Evolutionary conservation across 2,888 invertebrate species (phyloP).

Genomic region (Latheticus oryzae): DNA sequence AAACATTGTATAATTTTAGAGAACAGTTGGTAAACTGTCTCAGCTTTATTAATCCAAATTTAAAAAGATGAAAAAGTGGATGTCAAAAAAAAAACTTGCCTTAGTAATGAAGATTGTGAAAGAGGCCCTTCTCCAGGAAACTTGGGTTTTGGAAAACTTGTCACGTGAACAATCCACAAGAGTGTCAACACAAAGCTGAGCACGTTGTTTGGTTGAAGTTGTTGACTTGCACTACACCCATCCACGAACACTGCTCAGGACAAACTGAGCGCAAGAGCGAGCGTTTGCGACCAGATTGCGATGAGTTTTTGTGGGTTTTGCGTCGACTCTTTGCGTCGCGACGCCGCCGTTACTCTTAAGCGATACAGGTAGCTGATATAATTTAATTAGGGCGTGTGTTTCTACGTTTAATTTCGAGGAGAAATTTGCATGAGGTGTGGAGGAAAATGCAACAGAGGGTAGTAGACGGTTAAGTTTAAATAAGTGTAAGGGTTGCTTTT

Average conservation of each 20-base stretch:
- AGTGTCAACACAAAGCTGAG: slow-evolving; percentile 12
- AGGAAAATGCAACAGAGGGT: neutral
- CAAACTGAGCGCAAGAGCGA: slow-evolving; percentile 42
- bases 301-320: slow-evolving; percentile 39
- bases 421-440: neutral
- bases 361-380: slow-evolving; percentile 55
- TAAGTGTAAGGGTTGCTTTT: too few relatives aligned
- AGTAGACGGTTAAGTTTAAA: too few relatives aligned
- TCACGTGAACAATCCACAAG: slow-evolving; percentile 20
- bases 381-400: slow-evolving; percentile 42
- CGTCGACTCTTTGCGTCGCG: slow-evolving; percentile 42
- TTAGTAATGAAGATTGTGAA: too few relatives aligned
- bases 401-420: slow-evolving; percentile 40
- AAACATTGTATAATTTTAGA: too few relatives aligned
- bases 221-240: slow-evolving; percentile 14
- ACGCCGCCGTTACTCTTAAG: slow-evolving; percentile 48
- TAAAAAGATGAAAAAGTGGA: too few relatives aligned
- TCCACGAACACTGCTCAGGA: slow-evolving; percentile 33
- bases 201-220: slow-evolving; percentile 29
- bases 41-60: too few relatives aligned
- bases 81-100: slow-evolving; percentile 8
- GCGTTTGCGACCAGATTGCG: slow-evolving; percentile 36
- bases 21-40: too few relatives aligned
- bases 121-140: too few relatives aligned
- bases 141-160: slow-evolving; percentile 16